These are phyloP conservation scores for Rhipidura dahli DNA, from an alignment of 2,113 vertebrate genomes.

Conservation along the genomic window DNA sequence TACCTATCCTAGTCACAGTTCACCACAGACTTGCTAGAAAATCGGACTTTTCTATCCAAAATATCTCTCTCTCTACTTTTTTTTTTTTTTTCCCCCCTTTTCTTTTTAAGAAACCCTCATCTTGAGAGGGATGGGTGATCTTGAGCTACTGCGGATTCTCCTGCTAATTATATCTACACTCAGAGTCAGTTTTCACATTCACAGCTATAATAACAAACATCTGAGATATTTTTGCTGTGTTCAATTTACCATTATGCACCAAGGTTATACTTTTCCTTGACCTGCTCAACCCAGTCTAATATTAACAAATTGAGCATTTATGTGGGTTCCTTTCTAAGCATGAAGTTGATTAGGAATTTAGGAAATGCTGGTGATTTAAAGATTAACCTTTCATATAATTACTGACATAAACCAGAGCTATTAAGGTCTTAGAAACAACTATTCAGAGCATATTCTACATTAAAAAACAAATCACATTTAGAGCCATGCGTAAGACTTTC, in stretches of 20 bases:
- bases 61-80: neutral
- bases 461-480: neutral
- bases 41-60: neutral
- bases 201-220: neutral
- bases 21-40: neutral
- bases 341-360: conserved; percentile 31
- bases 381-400: conserved; percentile 57
- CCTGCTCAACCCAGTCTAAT: neutral
- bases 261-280: conserved; percentile 35
- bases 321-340: neutral
- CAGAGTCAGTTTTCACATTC: neutral
- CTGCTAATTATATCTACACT: neutral
- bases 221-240: neutral
- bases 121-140: neutral
- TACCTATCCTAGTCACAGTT: neutral
- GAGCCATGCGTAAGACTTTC: neutral
- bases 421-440: conserved; percentile 10
- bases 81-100: neutral
- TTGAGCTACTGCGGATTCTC: neutral
- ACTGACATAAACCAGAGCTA: conserved; percentile 13
- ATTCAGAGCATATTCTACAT: neutral
- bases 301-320: conserved; percentile 39
- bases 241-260: neutral
- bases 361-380: conserved; percentile 48
- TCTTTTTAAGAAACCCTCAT: neutral